Base-by-base conservation (phyloP, 2,888 invertebrate species). In the Chrysodeixis includens region DNA sequence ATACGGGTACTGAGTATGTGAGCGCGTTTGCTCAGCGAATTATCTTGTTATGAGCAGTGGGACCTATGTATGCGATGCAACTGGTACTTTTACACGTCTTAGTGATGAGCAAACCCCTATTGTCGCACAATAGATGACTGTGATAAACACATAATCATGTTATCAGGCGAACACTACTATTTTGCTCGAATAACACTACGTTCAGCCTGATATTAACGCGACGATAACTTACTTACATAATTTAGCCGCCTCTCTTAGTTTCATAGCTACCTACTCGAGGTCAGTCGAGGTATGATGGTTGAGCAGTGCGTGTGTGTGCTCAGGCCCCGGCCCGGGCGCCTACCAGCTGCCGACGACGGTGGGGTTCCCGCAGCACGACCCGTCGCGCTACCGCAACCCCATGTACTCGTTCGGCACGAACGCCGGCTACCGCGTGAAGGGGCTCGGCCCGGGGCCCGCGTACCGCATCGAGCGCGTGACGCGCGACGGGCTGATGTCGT, bases 271-370 rank as follows among this genome's bases (percentile, higher is more conserved):
- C n/a, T n/a, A n/a, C n/a, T n/a, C n/a, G n/a, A n/a, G n/a, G n/a
- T n/a, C n/a, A n/a, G n/a, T n/a, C n/a, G n/a, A n/a, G n/a, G n/a
- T n/a, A n/a, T n/a, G n/a, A n/a, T n/a, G n/a, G n/a, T n/a, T n/a
- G n/a, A n/a, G n/a, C n/a, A n/a, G n/a, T n/a, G n/a, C 20, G 1
- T n/a, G 8, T 40, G 20, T 44, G 9, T 9, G 10, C 40, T 44
- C 84, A 96, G 97, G 97, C 56, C 97, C 97, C 59, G 97, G 97
- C 1, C 97, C 97, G 30, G 96, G 96, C 70, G 96, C 96, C 59
- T 97, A 97, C 88, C 82, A 87, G 87, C 92, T 97, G 68, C 97
- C 96, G 14, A 90, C 96, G 1, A 95, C 96, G 26, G 95, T 96
- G 44, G 97, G 97, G 2, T 96, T 92, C 87, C 86, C 91, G 12